Evolutionary conservation across 2,113 vertebrate species (phyloP).

Genomic region (Ceyx margarethae): DNA sequence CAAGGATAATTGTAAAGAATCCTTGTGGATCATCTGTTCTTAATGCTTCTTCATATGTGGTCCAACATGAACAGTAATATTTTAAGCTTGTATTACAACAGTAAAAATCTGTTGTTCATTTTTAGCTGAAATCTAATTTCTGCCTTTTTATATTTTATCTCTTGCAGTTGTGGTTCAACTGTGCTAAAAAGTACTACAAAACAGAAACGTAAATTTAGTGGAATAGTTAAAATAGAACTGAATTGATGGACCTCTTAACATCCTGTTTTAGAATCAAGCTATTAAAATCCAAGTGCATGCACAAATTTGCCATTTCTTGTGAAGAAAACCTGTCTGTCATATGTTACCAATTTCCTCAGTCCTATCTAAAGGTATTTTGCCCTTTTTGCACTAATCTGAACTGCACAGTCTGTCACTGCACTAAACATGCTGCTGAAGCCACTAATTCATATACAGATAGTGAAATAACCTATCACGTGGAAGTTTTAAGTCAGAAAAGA

Average conservation of each 20-base stretch:
- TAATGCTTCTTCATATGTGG: neutral
- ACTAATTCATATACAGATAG: neutral
- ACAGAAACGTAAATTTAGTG: neutral
- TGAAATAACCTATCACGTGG: neutral
- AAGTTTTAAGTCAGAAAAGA: neutral
- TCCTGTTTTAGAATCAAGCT: neutral
- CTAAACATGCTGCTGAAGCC: neutral
- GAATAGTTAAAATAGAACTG: neutral
- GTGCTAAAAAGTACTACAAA: neutral
- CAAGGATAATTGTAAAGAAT: conserved; percentile 30
- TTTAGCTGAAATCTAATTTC: neutral
- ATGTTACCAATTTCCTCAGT: neutral
- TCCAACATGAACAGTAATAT: neutral
- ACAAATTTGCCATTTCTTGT: neutral
- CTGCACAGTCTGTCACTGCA: neutral
- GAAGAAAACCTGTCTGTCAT: neutral
- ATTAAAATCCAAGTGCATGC: neutral
- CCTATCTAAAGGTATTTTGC: neutral
- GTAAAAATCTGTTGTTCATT: neutral
- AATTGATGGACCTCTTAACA: neutral
- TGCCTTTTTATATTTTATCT: neutral
- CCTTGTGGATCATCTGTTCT: neutral
- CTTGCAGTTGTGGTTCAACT: neutral
- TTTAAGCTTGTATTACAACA: neutral
- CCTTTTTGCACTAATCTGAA: neutral